Percentiles rank a stretch among this genome's conserved stretches.
These are phyloP conservation scores for Ischnura elegans DNA, from an alignment of 2,888 invertebrate species.

Conservation along the genomic window DNA sequence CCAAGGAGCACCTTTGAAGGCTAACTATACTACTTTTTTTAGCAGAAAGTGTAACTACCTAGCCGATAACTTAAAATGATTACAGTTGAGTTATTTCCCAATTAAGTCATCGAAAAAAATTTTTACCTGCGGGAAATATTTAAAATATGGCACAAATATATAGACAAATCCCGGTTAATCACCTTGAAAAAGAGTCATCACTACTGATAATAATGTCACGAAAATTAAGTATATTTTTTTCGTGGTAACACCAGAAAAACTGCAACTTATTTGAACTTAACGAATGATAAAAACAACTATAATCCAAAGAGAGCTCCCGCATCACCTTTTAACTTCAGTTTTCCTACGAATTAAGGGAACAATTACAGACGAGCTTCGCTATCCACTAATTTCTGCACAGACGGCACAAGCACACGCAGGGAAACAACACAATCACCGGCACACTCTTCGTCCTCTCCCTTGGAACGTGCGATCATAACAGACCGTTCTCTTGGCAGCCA, in stretches of 20 bases:
- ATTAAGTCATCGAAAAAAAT: neutral
- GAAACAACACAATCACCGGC: slow-evolving; percentile 65
- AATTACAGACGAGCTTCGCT: neutral
- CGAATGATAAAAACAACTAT: neutral
- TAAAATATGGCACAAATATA: neutral
- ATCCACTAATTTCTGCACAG: neutral
- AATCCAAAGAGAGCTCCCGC: neutral
- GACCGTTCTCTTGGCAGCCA: slow-evolving; percentile 65
- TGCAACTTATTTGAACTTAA: neutral
- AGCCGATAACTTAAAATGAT: neutral
- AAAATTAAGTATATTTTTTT: neutral
- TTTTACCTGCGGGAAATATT: neutral
- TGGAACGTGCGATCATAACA: slow-evolving; percentile 56
- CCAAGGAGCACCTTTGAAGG: neutral
- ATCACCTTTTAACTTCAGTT: neutral
- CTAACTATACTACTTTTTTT: neutral
- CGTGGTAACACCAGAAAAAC: neutral
- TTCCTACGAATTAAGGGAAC: neutral
- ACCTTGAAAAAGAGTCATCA: no score
- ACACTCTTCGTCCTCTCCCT: slow-evolving; percentile 62
- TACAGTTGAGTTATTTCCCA: neutral
- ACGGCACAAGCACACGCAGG: neutral
- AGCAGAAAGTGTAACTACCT: neutral
- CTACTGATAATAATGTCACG: neutral
- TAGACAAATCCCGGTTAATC: neutral